Conservation (phyloP, 1,140 invertebrate species). For the Wiebesia pumilae region DNA sequence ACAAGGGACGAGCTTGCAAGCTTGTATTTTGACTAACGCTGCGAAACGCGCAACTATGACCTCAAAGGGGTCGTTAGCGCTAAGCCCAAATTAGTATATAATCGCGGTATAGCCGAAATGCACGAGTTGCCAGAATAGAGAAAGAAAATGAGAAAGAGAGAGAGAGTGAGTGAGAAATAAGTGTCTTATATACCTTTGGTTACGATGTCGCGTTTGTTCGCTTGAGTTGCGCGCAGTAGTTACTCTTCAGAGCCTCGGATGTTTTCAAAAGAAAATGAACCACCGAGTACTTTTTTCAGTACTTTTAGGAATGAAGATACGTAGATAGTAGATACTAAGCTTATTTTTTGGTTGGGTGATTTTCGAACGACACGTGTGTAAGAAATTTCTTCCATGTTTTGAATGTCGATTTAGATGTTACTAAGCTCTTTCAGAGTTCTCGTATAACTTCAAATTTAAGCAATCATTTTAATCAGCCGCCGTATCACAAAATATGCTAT, state of each 20-base stretch:
- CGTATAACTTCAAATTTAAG: background rate
- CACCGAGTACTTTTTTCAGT: background rate
- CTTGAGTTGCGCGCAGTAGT: background rate
- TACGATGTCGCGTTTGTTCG: background rate
- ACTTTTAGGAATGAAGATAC: background rate
- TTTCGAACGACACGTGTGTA: background rate
- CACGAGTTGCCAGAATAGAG: background rate
- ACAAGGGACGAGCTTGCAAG: background rate
- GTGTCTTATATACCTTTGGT: no score
- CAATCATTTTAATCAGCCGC: no score
- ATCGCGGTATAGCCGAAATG: background rate
- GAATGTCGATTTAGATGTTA: background rate
- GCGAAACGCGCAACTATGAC: slow-evolving; percentile 64
- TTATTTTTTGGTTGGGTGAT: background rate
- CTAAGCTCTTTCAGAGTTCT: background rate
- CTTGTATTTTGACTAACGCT: background rate
- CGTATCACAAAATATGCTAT: no score
- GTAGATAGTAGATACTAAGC: background rate
- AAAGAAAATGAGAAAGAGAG: no score
- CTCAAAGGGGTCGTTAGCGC: slow-evolving; percentile 70
- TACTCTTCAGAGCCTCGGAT: background rate
- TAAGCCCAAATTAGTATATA: slow-evolving; percentile 67
- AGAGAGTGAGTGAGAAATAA: no score
- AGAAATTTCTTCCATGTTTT: background rate
- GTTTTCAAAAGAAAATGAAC: background rate